A percentile compares a stretch with the other conserved stretches of the same genome.
These are phyloP conservation scores for Noctua fimbriata DNA, from an alignment of 2,888 invertebrate species.

Conservation along the genomic window DNA sequence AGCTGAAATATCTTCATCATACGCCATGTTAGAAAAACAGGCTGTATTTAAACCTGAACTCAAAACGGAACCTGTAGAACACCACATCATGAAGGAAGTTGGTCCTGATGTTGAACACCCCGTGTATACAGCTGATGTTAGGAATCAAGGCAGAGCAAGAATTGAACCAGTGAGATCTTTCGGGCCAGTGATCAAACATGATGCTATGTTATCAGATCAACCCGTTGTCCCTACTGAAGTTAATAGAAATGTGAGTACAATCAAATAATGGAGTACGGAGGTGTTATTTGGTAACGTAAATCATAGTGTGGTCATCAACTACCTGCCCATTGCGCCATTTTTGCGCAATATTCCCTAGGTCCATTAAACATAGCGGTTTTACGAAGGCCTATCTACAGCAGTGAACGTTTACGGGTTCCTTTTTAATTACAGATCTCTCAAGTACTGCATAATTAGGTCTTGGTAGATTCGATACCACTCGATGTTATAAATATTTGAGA, in stretches of 20 bases:
- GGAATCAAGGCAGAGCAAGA: slow-evolving; percentile 77
- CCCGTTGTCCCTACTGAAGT: slow-evolving; percentile 75
- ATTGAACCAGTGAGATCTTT: slow-evolving; percentile 79
- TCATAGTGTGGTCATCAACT: neutral
- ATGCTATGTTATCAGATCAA: slow-evolving; percentile 85
- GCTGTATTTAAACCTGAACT: slow-evolving; percentile 75
- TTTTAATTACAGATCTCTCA: neutral
- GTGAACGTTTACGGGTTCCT: neutral
- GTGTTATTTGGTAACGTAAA: neutral
- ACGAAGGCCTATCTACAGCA: neutral
- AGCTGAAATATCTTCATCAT: slow-evolving; percentile 79
- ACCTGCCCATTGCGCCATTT: neutral
- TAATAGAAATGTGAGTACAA: slow-evolving; percentile 82
- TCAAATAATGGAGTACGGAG: neutral
- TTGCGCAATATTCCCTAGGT: neutral
- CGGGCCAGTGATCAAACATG: slow-evolving; percentile 80
- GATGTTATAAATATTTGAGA: neutral
- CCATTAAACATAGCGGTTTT: neutral
- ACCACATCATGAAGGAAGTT: slow-evolving; percentile 73
- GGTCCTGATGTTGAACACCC: slow-evolving; percentile 76
- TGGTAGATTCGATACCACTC: neutral
- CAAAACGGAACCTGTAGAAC: slow-evolving; percentile 72
- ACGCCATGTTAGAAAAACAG: slow-evolving; percentile 75
- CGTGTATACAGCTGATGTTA: slow-evolving; percentile 78
- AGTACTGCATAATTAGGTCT: neutral